These are phyloP conservation scores for Bombycilla garrulus DNA, from an alignment of 2,113 vertebrate genomes.

Conservation along the genomic window DNA sequence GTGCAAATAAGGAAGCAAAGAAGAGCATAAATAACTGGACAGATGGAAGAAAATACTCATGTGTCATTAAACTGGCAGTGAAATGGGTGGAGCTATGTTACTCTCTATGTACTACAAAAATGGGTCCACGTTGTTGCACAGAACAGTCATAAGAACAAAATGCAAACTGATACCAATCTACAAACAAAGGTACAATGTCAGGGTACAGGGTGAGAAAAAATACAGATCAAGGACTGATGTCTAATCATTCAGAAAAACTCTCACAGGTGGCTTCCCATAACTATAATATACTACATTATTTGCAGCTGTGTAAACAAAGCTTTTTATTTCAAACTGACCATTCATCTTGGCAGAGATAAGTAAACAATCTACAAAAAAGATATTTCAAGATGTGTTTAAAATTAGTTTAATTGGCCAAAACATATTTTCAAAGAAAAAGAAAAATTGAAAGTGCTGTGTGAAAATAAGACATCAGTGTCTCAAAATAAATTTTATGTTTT, in stretches of 20 bases:
- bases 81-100: not conserved
- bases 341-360: not conserved
- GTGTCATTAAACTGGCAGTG: not conserved
- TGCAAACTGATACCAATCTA: not conserved
- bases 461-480: not conserved
- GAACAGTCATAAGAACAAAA: not conserved
- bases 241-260: not conserved
- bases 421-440: not conserved
- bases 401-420: not conserved
- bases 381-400: not conserved
- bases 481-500: not conserved
- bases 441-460: not conserved
- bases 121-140: not conserved
- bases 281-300: not conserved
- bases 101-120: not conserved
- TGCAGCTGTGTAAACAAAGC: accelerated
- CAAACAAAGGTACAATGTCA: not conserved
- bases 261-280: not conserved
- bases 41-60: not conserved
- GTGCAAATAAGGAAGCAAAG: not conserved
- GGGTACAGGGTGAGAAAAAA: accelerated
- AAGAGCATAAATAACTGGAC: not conserved
- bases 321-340: not conserved
- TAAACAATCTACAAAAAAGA: not conserved
- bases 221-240: not conserved